A percentile compares a stretch with the other conserved stretches of the same genome.
phyloP scores from a whole-genome alignment of 2,888 invertebrate genomes.

The Drosophila anceps region DNA sequence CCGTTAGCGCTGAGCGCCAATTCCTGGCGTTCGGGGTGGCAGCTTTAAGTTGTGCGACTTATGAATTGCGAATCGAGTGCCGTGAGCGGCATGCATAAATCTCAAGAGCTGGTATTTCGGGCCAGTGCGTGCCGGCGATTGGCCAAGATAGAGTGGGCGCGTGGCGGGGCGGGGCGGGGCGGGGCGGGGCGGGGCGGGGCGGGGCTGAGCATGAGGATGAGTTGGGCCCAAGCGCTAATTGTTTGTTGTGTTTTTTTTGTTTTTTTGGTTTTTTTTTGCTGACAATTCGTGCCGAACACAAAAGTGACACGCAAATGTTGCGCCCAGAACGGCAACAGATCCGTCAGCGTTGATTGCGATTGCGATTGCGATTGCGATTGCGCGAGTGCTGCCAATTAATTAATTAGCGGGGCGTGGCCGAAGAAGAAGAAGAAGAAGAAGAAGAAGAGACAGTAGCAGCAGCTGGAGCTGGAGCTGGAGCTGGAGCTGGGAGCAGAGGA shows the following conservation, averaged over 20 bases:
- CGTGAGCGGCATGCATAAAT: constrained; percentile 69
- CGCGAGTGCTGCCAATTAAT: constrained; percentile 66
- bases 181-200: too few species aligned
- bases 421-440: too few species aligned
- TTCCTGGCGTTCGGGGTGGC: background rate
- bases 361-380: constrained; percentile 20
- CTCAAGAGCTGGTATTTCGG: constrained; percentile 12
- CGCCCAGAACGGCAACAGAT: constrained; percentile 34
- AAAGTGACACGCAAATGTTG: constrained; percentile 63
- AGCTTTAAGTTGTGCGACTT: constrained; percentile 32
- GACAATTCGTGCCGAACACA: constrained; percentile 59
- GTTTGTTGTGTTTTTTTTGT: constrained; percentile 65
- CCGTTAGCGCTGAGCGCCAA: too few species aligned
- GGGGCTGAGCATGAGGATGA: too few species aligned
- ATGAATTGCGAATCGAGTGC: constrained; percentile 40
- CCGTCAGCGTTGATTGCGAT: constrained; percentile 26
- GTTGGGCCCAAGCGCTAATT: constrained; percentile 64
- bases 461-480: too few species aligned
- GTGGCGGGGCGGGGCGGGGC: too few species aligned
- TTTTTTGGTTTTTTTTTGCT: too few species aligned
- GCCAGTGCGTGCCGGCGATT: constrained; percentile 67
- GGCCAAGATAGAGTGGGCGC: constrained; percentile 56
- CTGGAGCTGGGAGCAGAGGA: too few species aligned
- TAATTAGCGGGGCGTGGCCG: constrained; percentile 62
- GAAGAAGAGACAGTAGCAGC: too few species aligned